Percentiles rank a stretch among this genome's conserved stretches.
Conservation (phyloP, 2,888 invertebrate species). For the Dryobota labecula region DNA sequence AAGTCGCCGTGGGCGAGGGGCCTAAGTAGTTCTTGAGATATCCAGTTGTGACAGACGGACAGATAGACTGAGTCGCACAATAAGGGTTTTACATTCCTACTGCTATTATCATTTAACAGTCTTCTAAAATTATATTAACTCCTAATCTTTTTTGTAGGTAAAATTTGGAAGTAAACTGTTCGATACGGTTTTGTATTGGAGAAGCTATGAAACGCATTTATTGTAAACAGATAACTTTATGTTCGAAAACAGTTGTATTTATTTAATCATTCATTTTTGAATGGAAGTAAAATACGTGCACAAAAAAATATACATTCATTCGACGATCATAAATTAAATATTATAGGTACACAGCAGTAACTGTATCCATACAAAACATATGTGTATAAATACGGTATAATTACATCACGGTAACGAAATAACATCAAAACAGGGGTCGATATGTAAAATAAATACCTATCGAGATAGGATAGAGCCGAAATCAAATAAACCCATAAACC, state of each 20-base stretch:
- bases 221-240: background rate
- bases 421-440: conserved; percentile 27
- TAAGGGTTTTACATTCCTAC: too few relatives aligned
- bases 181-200: background rate
- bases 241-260: background rate
- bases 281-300: background rate
- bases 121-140: background rate
- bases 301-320: background rate
- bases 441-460: conserved; percentile 53
- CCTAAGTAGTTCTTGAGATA: too few relatives aligned
- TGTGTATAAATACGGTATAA: conserved; percentile 8
- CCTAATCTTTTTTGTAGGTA: background rate
- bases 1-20: too few relatives aligned
- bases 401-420: conserved; percentile 23
- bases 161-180: background rate
- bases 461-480: conserved; percentile 41
- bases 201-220: background rate
- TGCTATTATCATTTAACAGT: background rate
- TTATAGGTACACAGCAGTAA: background rate
- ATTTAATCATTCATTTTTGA: background rate
- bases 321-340: background rate
- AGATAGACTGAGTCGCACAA: too few relatives aligned
- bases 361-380: background rate
- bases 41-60: too few relatives aligned
- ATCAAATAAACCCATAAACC: conserved; percentile 56